Base-by-base conservation (phyloP, 2,797 vertebrate genomes). In the Chrysolophus pictus region DNA sequence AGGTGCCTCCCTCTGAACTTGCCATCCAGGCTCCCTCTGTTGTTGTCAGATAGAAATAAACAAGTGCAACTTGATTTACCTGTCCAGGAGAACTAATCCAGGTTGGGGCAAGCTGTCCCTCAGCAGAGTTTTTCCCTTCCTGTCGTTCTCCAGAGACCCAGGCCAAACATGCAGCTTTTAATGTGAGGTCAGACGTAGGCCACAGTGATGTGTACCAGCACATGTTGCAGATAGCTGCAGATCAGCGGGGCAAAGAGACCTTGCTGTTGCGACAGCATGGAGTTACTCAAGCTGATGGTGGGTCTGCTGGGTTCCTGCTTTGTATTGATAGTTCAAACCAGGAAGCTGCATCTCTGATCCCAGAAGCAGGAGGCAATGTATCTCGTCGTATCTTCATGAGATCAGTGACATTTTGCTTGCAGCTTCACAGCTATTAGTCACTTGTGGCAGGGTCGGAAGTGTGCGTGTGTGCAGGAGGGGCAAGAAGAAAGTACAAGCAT, bases 391-490 rank as follows among this genome's bases (percentile, higher is more conserved):
- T 79, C 78, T 87, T 78, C 8, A 9, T 33, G 15, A 74, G n/a
- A 83, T 62, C 69, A 37, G 33, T 23, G 37, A 67, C 70, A 42
- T 79, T 87, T 79, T 75, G 64, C 73, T 89, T 84, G 71, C 33
- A 31, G 9, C 42, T 68, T 63, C 33, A 39, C 15, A 5, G 71
- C 51, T 62, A 23, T 80, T 65, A 70, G 68, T 78, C 62, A 41
- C n/a, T 58, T 56, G 19, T 56, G 44, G 24, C 67, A 59, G 44
- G 28, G 53, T 51, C 24, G 64, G 70, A 84, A 72, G 33, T 23
- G 26, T 8, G 31, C 21, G 6, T 15, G 28, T 12, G 23, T 47
- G 46, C 12, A 53, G 46, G 46, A 33, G 21, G 39, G 56, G 39
- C 42, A 77, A 35, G 41, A 81, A 62, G 33, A 88, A 72, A 74